Base-by-base conservation (phyloP, 2,888 invertebrate species). In the Diadromus collaris region DNA sequence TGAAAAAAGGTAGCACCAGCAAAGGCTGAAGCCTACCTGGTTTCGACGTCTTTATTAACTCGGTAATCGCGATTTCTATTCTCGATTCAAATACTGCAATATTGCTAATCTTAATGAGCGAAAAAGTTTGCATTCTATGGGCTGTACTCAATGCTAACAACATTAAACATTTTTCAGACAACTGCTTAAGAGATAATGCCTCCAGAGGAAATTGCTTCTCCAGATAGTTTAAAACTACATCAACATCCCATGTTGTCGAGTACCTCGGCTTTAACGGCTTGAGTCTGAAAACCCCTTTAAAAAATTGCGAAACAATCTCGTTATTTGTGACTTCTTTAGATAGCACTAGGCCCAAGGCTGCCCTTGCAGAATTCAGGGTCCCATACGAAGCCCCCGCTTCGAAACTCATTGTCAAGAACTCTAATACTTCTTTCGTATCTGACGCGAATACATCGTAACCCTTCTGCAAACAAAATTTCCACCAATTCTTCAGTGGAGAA, bases 181-280 rank as follows among this genome's bases (percentile, higher is more conserved):
- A n/a, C 27, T 65, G 46, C 13, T 34, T 67, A 4, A 51, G 10
- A 13, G 32, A 34, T 51, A 67, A 51, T 2, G 67, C 48, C 38
- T 54, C 38, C 9, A 67, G 32, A 51, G 67, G 34, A 21, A 19
- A 51, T 29, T 21, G 38, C 24, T 54, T 67, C 10, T 67, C 67
- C 19, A 48, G 19, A n/a, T 9, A 51, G 2, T 67, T 16, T 38
- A 67, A 67, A 48, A 67, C 83, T 21, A 81, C 51, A 21, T 64
- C 44, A 10, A 86, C 84, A 67, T 88, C 82, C 87, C 87, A 87
- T 1, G 79, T 84, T n/a, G 41, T 27, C 44, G 85, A 79, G 69
- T 88, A 84, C 65, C 65, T 83, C 5, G 82, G 80, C 27, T 44
- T 65, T 48, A 44, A 10, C 3, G 65, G 84, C 67, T 76, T 78